phyloP scores from a whole-genome alignment of 1,140 invertebrate genomes.

The Aphelenchoides fujianensis region DNA sequence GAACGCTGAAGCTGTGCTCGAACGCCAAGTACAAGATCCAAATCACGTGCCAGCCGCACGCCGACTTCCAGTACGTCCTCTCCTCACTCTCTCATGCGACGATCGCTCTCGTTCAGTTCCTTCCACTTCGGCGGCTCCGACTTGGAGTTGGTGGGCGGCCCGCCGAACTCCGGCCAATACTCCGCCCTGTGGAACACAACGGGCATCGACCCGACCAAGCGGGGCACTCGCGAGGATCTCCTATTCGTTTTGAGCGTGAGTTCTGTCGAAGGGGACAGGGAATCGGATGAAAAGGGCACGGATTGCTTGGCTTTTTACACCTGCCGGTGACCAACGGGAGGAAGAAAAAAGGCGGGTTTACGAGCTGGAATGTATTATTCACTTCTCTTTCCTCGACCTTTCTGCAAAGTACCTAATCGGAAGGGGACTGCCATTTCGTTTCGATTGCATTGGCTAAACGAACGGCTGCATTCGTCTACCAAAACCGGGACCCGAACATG shows the following conservation, averaged over 20 bases:
- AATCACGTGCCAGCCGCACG: background rate
- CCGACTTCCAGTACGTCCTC: constrained; percentile 10
- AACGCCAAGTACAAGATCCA: constrained; percentile 20
- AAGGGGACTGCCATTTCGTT: too few species aligned
- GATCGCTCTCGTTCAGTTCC: constrained; percentile 14
- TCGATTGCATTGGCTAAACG: too few species aligned
- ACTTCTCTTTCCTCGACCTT: too few species aligned
- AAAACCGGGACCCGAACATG: too few species aligned
- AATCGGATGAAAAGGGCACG: too few species aligned
- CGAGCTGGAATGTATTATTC: too few species aligned
- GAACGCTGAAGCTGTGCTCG: constrained; percentile 16
- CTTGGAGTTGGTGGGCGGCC: constrained; percentile 14
- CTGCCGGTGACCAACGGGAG: too few species aligned
- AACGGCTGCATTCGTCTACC: too few species aligned
- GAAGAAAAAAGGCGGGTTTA: too few species aligned
- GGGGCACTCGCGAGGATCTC: constrained; percentile 16
- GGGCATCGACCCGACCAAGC: constrained; percentile 4
- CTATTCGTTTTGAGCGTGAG: constrained; percentile 18
- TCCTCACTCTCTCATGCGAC: background rate
- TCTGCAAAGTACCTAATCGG: too few species aligned
- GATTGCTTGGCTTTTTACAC: too few species aligned
- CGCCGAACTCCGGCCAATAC: constrained; percentile 17
- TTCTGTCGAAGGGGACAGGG: too few species aligned
- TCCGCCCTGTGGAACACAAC: constrained; percentile 18
- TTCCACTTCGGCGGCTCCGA: constrained; percentile 18